Percentiles rank a stretch among this genome's conserved stretches.
phyloP scores from a whole-genome alignment of 1,140 invertebrate species.

The Bombus confusus region DNA sequence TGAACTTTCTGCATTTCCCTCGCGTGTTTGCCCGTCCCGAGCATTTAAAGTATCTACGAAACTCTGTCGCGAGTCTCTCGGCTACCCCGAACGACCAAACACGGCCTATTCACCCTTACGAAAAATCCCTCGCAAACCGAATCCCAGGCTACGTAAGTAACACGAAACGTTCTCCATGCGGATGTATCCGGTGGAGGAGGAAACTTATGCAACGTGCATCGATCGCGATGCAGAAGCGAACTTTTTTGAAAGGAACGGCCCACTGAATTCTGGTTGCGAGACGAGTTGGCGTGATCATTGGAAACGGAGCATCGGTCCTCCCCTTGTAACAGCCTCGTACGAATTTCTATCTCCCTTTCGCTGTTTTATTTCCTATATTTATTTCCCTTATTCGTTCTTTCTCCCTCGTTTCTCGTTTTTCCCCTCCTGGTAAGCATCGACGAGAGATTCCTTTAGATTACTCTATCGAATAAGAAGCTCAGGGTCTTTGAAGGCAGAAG shows the following conservation, averaged over 20 bases:
- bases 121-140: background rate
- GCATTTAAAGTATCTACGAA: background rate
- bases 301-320: background rate
- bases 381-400: too few species aligned
- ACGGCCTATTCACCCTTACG: background rate
- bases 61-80: background rate
- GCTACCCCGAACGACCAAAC: background rate
- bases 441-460: background rate
- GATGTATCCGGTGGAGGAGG: background rate
- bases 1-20: background rate
- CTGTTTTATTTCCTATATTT: background rate
- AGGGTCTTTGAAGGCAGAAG: background rate
- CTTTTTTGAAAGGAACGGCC: background rate
- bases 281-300: background rate
- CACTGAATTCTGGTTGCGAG: too few species aligned
- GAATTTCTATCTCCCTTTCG: background rate
- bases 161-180: background rate
- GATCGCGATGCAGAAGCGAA: slow-evolving; percentile 10
- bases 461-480: slow-evolving; percentile 22
- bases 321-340: background rate
- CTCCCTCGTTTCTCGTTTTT: background rate
- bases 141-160: background rate
- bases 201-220: background rate
- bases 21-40: background rate
- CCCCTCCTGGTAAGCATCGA: too few species aligned